Evolutionary conservation across 2,797 vertebrate genomes (phyloP), one percentile per base, ranked within the genome.

Genomic region (Tiaroga cobitis): DNA sequence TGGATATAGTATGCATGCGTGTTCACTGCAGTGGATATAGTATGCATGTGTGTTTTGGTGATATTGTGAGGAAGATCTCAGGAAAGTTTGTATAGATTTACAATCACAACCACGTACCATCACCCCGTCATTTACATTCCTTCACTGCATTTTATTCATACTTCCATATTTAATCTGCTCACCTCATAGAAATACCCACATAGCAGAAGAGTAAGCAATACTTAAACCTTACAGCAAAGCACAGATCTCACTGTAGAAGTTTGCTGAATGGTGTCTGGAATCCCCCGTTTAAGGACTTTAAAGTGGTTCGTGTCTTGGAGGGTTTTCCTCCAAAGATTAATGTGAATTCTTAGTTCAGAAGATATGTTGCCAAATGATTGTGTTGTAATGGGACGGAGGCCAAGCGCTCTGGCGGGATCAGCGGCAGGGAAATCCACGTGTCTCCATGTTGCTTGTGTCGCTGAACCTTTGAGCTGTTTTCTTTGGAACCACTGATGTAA

Each of bases 401-500:
- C 79, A 73, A 73, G 24, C 56, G 6, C 39, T 24, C 26, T 63
- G 61, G 49, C 54, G 41, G 54, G 72, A 49, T 75, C 39, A 41
- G 39, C 21, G 1, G 49, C 43, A 63, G 83, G 46, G 76, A 82
- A 29, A 67, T 75, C 69, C 46, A 86, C 56, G 32, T 72, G 63
- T 76, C 69, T 77, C 68, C 76, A 65, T 63, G 68, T 69, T 26
- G 59, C 39, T 16, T 61, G 59, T 78, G 49, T 54, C 4, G 16
- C 67, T 59, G 8, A 86, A 80, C 49, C 6, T 86, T 81, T 29
- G 21, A 46, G 19, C 29, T 87, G 67, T 86, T 87, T 89, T 82
- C n/a, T 69, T 84, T 89, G 88, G 86, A 65, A 56, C 1, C 26
- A 4, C 39, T 63, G 74, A 51, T 72, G 41, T 83, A 80, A 88